phyloP scores from a whole-genome alignment of 2,888 invertebrate species.

The Fabriciana adippe region DNA sequence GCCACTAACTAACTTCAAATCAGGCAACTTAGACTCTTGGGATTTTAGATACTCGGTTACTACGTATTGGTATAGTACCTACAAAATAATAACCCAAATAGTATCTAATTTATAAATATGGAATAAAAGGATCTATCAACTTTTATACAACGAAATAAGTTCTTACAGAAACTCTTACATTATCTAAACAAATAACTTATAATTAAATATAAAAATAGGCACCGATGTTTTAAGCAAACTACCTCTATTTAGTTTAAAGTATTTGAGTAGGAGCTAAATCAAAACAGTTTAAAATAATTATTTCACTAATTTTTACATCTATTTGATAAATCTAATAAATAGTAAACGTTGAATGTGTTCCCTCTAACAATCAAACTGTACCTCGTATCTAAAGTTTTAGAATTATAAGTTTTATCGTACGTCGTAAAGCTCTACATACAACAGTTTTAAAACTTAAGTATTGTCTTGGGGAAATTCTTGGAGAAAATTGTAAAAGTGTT shows the following conservation, averaged over 20 bases:
- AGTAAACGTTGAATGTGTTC: constrained; percentile 42
- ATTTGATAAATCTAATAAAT: constrained; percentile 40
- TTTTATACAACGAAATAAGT: constrained; percentile 9
- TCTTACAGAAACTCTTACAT: constrained; percentile 34
- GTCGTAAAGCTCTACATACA: neutral
- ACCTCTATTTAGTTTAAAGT: constrained; percentile 51
- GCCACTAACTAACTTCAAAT: too few species aligned
- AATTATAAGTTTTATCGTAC: neutral
- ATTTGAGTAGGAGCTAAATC: constrained; percentile 34
- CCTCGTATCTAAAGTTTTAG: constrained; percentile 43
- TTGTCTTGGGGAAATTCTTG: neutral
- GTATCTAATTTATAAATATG: neutral
- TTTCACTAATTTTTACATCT: constrained; percentile 40
- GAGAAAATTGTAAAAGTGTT: neutral
- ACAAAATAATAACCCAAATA: constrained; percentile 1
- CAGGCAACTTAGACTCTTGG: too few species aligned
- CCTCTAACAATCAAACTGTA: constrained; percentile 41
- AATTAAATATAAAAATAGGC: constrained; percentile 59
- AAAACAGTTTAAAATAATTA: constrained; percentile 39
- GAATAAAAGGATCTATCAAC: neutral
- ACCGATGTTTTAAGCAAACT: constrained; percentile 68
- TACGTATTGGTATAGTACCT: neutral
- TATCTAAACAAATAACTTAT: constrained; percentile 44
- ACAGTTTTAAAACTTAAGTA: neutral
- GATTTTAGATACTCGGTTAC: neutral